Evolutionary conservation across 2,888 invertebrate species (phyloP).

Genomic region (Schizaphis graminum): DNA sequence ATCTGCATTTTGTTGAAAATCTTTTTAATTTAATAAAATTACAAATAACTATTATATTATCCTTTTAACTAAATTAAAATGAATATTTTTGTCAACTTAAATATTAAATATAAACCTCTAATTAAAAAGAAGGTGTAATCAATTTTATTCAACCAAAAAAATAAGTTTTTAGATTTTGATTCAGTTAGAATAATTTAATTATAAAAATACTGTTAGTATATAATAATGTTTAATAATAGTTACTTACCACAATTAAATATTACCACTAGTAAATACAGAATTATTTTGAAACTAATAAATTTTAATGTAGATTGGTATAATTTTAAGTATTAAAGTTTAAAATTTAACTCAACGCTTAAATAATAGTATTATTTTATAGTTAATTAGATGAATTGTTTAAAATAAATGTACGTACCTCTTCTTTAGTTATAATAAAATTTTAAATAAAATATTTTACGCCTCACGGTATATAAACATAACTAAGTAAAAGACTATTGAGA

Average conservation of each 20-base stretch:
- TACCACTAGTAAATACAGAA: not conserved
- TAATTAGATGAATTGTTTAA: not conserved
- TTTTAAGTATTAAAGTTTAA: not conserved
- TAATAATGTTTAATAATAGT: not conserved
- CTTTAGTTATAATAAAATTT: not conserved
- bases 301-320: not conserved
- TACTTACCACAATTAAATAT: not conserved
- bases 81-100: not conserved
- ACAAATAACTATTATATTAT: not conserved
- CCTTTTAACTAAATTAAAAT: not conserved
- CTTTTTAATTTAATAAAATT: not conserved
- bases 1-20: not conserved
- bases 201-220: not conserved
- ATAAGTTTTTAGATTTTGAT: not conserved
- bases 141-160: not conserved
- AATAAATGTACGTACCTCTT: not conserved
- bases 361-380: not conserved
- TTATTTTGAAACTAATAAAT: not conserved
- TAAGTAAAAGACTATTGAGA: not conserved
- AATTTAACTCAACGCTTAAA: not conserved
- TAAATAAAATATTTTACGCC: not conserved
- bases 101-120: not conserved
- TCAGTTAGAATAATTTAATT: not conserved
- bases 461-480: not conserved
- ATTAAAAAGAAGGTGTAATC: not conserved